These are phyloP conservation scores for Drosophila paulistorum DNA, from an alignment of 1,140 invertebrate species.

Conservation along the genomic window DNA sequence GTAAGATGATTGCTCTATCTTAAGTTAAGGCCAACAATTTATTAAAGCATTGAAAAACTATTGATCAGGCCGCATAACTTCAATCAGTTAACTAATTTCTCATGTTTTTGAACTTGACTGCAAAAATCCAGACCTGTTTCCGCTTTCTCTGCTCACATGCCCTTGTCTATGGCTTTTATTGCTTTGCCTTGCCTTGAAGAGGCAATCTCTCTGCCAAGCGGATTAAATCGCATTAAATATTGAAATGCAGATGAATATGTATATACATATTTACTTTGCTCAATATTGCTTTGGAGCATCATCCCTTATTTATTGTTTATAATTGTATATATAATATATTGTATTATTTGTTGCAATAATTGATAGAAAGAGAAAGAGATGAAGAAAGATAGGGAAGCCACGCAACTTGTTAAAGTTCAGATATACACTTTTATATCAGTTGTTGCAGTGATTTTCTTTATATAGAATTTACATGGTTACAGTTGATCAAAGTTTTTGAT, in stretches of 20 bases:
- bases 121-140: no score
- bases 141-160: background rate
- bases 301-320: background rate
- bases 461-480: background rate
- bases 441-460: no score
- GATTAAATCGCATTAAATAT: conserved; percentile 8
- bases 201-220: background rate
- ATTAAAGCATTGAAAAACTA: no score
- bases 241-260: background rate
- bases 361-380: background rate
- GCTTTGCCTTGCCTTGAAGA: background rate
- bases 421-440: no score
- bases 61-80: no score
- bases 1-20: no score
- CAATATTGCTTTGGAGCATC: background rate
- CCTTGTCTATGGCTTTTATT: background rate
- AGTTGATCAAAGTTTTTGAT: background rate
- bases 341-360: background rate
- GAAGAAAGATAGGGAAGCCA: no score
- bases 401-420: no score
- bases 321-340: background rate
- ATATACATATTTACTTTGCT: conserved; percentile 4
- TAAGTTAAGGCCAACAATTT: no score
- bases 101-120: no score
- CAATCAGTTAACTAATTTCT: no score